Percentiles rank a stretch among this genome's conserved stretches.
phyloP scores from a whole-genome alignment of 2,113 vertebrate genomes.

The Phaethornis superciliosus region DNA sequence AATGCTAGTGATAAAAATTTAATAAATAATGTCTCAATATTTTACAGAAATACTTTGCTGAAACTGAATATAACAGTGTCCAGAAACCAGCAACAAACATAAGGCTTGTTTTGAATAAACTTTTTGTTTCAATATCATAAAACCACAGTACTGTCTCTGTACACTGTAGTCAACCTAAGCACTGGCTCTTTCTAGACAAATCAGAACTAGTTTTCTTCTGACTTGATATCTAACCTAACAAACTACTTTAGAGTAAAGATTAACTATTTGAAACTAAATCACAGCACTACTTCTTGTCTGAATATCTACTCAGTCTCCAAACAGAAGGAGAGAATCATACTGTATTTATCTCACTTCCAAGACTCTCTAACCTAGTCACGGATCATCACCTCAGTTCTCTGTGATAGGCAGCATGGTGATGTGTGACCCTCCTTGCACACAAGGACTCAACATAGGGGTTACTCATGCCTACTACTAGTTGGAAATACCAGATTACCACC shows the following conservation, averaged over 20 bases:
- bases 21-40: not conserved
- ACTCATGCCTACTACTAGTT: not conserved
- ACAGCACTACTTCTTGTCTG: not conserved
- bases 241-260: not conserved
- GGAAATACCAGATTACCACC: not conserved
- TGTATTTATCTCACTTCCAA: not conserved
- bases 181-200: not conserved
- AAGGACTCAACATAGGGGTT: not conserved
- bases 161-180: not conserved
- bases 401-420: not conserved
- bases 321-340: not conserved
- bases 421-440: not conserved
- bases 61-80: not conserved
- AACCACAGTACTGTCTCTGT: not conserved
- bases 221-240: not conserved
- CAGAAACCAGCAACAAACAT: not conserved
- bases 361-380: not conserved
- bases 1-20: not conserved
- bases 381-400: not conserved
- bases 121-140: not conserved
- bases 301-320: not conserved
- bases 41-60: not conserved
- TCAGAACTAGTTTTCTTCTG: not conserved
- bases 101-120: not conserved
- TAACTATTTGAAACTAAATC: not conserved